Conservation (phyloP, 2,113 vertebrate genomes). For the Austrofundulus limnaeus region DNA sequence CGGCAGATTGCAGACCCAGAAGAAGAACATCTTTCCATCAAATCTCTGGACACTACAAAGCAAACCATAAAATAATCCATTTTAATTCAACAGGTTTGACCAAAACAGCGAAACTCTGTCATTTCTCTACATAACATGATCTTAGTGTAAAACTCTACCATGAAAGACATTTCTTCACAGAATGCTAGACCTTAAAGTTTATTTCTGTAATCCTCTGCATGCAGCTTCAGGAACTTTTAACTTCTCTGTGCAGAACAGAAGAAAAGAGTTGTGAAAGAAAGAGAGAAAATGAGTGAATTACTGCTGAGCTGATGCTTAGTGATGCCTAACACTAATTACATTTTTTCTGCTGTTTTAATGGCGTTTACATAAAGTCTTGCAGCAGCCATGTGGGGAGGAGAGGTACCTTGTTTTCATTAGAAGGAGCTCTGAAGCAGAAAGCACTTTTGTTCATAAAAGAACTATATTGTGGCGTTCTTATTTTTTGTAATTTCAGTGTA, state of each 20-base stretch:
- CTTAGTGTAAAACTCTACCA: no score
- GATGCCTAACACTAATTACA: slow-evolving; percentile 71
- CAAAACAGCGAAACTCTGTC: no score
- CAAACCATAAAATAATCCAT: no score
- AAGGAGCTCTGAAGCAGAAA: slow-evolving; percentile 56
- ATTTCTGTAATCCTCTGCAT: slow-evolving; percentile 23
- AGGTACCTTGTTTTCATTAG: slow-evolving; percentile 60
- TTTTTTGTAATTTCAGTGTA: slow-evolving; percentile 16
- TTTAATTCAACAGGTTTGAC: no score
- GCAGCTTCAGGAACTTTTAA: slow-evolving; percentile 35
- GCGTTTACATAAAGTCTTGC: slow-evolving; percentile 66
- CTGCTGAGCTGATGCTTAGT: slow-evolving; percentile 55
- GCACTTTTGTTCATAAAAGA: slow-evolving; percentile 38
- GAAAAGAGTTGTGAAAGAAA: slow-evolving; percentile 17
- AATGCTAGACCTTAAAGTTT: no score
- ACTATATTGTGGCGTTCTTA: background rate
- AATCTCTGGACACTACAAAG: no score
- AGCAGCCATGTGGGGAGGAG: slow-evolving; percentile 49
- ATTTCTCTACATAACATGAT: no score
- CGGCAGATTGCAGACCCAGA: no score
- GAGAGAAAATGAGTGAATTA: slow-evolving; percentile 36
- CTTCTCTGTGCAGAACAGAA: slow-evolving; percentile 9
- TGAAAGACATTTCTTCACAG: no score
- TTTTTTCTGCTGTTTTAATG: slow-evolving; percentile 69
- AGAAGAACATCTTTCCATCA: no score